Conservation (phyloP, 2,113 vertebrate species). For the Narcine bancroftii region DNA sequence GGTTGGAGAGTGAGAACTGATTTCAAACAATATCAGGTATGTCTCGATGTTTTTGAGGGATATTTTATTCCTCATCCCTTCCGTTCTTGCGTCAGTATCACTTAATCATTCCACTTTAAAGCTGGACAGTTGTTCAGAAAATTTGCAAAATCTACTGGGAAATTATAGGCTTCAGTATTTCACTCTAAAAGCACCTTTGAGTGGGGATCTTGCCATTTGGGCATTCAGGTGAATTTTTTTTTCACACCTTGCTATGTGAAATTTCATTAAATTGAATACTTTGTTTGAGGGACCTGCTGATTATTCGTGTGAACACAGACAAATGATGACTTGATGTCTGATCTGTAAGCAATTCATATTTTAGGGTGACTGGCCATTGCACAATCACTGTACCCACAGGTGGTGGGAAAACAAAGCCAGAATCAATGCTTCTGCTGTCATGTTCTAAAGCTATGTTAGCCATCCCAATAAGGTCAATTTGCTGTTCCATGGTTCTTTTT, state of each 20-base stretch:
- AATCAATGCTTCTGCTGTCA: neutral
- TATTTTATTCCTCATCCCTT: neutral
- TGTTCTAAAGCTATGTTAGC: neutral
- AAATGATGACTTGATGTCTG: neutral
- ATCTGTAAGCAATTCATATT: neutral
- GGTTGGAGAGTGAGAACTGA: conserved; percentile 98
- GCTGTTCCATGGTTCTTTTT: neutral
- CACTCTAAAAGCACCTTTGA: neutral
- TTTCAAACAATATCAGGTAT: conserved; percentile 98
- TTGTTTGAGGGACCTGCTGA: neutral
- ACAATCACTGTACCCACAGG: no score
- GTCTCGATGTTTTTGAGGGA: neutral
- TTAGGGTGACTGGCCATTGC: neutral
- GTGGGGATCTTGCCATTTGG: neutral
- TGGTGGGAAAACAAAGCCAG: neutral
- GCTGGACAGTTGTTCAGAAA: neutral
- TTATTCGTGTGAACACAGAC: neutral
- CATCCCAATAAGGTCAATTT: neutral
- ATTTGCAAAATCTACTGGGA: neutral
- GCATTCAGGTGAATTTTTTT: neutral
- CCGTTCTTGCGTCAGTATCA: neutral
- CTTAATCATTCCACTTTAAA: neutral
- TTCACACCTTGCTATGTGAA: neutral
- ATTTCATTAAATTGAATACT: neutral
- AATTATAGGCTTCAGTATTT: neutral